A percentile compares a stretch with the other conserved stretches of the same genome.
phyloP scores from a whole-genome alignment of 2,113 vertebrate genomes.

The Picathartes gymnocephalus region DNA sequence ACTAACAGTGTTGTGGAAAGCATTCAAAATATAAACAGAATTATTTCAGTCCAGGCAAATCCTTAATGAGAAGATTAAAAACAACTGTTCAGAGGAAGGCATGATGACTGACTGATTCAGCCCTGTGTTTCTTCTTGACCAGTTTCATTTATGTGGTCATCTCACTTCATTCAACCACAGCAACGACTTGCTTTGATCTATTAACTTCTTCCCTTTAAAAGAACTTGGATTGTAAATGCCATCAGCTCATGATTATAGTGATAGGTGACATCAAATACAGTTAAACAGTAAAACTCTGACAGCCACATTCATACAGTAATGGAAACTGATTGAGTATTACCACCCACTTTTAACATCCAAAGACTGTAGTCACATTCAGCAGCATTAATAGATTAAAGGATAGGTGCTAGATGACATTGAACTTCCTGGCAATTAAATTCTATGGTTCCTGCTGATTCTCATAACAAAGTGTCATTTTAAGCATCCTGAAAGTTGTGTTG shows the following conservation, averaged over 20 bases:
- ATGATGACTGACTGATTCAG: not conserved
- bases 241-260: not conserved
- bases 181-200: not conserved
- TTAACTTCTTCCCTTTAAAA: not conserved
- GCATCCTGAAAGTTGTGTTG: constrained; percentile 68
- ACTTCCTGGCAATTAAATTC: constrained; percentile 70
- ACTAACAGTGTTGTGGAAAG: not conserved
- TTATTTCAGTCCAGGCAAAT: not conserved
- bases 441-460: constrained; percentile 49
- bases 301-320: constrained; percentile 19
- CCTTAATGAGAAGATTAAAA: not conserved
- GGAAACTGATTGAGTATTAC: constrained; percentile 3
- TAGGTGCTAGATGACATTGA: constrained; percentile 65
- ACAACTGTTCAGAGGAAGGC: not conserved
- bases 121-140: not conserved
- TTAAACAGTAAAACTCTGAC: constrained; percentile 12
- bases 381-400: constrained; percentile 55
- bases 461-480: constrained; percentile 77
- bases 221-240: not conserved
- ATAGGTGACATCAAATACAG: not conserved
- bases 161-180: not conserved
- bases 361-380: not conserved
- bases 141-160: not conserved
- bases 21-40: not conserved
- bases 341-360: constrained; percentile 43